Conservation (phyloP, 1,140 invertebrate genomes). For the Drosophila serrata region DNA sequence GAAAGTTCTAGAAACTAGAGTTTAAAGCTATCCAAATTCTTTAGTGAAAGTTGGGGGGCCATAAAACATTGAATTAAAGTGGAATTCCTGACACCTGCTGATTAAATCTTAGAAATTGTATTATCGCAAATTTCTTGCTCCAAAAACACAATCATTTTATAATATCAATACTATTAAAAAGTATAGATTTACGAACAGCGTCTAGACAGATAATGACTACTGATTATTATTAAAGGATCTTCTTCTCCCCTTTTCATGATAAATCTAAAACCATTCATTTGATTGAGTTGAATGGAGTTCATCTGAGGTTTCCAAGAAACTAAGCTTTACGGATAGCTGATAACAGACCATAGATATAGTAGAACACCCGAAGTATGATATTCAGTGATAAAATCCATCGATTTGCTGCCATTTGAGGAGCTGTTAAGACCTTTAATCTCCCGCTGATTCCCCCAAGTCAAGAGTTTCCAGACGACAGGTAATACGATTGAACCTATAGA, state of each 20-base stretch:
- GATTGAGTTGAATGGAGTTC: neutral
- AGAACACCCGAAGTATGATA: neutral
- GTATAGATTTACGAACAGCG: no score
- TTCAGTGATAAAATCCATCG: conserved; percentile 17
- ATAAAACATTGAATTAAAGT: conserved; percentile 3
- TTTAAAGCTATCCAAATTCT: neutral
- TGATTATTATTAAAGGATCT: no score
- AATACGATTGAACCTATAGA: conserved; percentile 25
- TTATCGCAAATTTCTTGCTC: neutral
- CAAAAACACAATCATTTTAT: neutral
- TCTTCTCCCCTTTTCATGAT: no score
- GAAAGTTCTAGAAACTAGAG: conserved; percentile 28
- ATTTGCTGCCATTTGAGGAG: conserved; percentile 19
- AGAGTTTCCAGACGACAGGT: conserved; percentile 23
- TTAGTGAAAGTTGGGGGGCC: conserved; percentile 13
- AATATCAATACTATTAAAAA: neutral
- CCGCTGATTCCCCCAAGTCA: conserved; percentile 20
- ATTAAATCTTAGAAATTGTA: conserved; percentile 16
- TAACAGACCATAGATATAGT: neutral
- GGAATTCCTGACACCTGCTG: conserved; percentile 15
- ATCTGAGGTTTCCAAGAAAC: no score
- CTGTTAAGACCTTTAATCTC: conserved; percentile 18
- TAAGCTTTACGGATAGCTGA: neutral
- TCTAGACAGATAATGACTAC: neutral
- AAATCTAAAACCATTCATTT: no score